Base-by-base conservation (phyloP, 2,888 invertebrate genomes). In the Cybosia mesomella region DNA sequence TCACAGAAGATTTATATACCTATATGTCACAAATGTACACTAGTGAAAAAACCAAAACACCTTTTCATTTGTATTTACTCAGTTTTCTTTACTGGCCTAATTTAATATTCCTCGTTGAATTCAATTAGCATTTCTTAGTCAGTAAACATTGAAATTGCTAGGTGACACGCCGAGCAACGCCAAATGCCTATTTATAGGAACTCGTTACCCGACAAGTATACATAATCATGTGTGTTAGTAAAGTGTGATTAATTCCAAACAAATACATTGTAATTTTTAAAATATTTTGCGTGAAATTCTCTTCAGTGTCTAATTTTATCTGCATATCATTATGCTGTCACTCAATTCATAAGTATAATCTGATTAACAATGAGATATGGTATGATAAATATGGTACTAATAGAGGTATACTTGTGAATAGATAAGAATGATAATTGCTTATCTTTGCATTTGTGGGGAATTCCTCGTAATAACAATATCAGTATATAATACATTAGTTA, bases 361-460 rank as follows among this genome's bases (percentile, higher is more conserved):
- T 28, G 15, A 15, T 58, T 43, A 59, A 59, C 58, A 39, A 43
- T 66, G 63, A 53, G 32, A 58, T 68, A 63, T 58, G 49, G 32
- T 55, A 64, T 66, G 13, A 62, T 57, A 58, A 39, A 65, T 66
- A 66, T 53, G 57, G 43, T 66, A 49, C 43, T 39, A 28, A 62
- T 62, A 62, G 28, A 18, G 32, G 24, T 28, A 24, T 60, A 55
- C 22, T 55, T 22, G 24, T 24, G 24, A 55, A 62, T 32, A 11
- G 61, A 62, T 62, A 49, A 62, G 32, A 32, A 49, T 32, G 61
- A 53, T 62, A 32, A 53, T 13, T n/a, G 13, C 28, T 0, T 49
- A 62, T 62, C 55, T 15, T 28, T 55, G 24, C 18, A 55, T 55
- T 55, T 55, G 55, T 55, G 8, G 15, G 28, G 22, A 28, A 28